Conservation (phyloP, 2,888 invertebrate species). For the Noctua fimbriata region DNA sequence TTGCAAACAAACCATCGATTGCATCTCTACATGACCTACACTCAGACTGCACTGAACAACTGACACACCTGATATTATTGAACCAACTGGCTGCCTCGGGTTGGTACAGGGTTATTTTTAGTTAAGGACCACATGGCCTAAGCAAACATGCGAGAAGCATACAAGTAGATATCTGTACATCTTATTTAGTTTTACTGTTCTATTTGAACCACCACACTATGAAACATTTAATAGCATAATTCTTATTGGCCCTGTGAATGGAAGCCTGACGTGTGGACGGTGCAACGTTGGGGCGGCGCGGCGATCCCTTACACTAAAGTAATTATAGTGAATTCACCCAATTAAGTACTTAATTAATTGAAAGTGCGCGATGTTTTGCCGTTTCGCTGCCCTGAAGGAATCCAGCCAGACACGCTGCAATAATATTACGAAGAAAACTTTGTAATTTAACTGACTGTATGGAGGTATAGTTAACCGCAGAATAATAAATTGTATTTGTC, state of each 20-base stretch:
- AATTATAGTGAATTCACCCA: conserved; percentile 63
- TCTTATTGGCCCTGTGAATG: conserved; percentile 10
- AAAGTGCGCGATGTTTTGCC: conserved; percentile 43
- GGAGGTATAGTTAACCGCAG: not conserved
- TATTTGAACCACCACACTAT: conserved; percentile 23
- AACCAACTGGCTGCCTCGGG: conserved; percentile 30
- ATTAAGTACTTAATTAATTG: conserved; percentile 69
- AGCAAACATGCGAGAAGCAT: conserved; percentile 41
- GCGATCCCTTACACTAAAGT: conserved; percentile 60
- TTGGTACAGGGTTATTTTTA: conserved; percentile 49
- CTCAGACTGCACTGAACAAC: conserved; percentile 19
- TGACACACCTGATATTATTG: conserved; percentile 29
- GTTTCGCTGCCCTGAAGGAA: conserved; percentile 43
- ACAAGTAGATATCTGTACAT: conserved; percentile 25
- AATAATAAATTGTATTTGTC: not conserved
- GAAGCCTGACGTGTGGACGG: conserved; percentile 9
- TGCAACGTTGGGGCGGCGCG: conserved; percentile 34
- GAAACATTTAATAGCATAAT: conserved; percentile 3
- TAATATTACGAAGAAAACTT: not conserved
- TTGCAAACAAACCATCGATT: not conserved
- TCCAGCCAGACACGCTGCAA: not conserved
- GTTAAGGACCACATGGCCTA: conserved; percentile 59
- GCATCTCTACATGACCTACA: not conserved
- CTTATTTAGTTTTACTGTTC: conserved; percentile 12
- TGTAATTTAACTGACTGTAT: not conserved